Evolutionary conservation across 2,888 invertebrate species (phyloP).

Genomic region (Eucera pruinosa): DNA sequence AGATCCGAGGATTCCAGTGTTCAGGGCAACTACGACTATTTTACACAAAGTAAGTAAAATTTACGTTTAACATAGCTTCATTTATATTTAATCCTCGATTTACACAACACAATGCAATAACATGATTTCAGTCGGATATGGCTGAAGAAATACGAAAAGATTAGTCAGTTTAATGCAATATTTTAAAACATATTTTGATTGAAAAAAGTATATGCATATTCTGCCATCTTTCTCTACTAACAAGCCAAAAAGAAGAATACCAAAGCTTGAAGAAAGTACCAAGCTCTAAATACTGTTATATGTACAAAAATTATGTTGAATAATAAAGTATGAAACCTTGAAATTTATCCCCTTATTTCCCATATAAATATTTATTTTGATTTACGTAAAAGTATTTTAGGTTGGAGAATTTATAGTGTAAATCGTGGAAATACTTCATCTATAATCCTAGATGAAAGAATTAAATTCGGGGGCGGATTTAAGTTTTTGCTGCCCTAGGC

Average conservation of each 20-base stretch:
- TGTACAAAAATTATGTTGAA: neutral
- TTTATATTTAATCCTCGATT: neutral
- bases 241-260: neutral
- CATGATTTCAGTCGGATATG: neutral
- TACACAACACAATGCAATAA: neutral
- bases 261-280: slow-evolving; percentile 3
- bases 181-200: slow-evolving; percentile 8
- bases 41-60: slow-evolving; percentile 85
- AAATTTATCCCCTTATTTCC: neutral
- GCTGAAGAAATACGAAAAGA: slow-evolving; percentile 6
- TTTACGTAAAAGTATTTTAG: neutral
- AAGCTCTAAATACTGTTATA: neutral
- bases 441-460: too few relatives aligned
- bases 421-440: neutral
- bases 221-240: neutral
- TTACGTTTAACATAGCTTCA: slow-evolving; percentile 28
- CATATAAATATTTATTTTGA: neutral
- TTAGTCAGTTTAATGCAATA: neutral
- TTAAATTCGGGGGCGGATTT: too few relatives aligned
- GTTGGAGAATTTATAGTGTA: neutral
- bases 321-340: slow-evolving; percentile 13
- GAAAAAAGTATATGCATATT: slow-evolving; percentile 2
- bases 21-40: slow-evolving; percentile 86
- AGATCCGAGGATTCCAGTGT: slow-evolving; percentile 83
- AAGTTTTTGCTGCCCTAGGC: too few relatives aligned